Percentiles rank a stretch among this genome's conserved stretches.
Evolutionary conservation across 2,888 invertebrate species (phyloP).

Genomic region (Pandemis heparana): DNA sequence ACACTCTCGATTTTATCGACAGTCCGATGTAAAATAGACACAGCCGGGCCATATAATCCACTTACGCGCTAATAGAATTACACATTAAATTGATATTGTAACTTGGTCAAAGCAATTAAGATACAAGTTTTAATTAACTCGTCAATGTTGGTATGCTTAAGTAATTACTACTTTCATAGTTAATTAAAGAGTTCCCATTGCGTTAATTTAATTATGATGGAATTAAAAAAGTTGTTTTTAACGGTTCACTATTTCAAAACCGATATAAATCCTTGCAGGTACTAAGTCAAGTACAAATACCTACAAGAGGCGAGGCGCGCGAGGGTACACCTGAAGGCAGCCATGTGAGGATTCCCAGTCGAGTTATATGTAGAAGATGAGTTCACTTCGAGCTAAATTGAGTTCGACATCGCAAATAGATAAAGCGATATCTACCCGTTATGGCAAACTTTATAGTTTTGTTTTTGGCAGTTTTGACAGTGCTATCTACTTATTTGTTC

Average conservation of each 20-base stretch:
- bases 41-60: constrained; percentile 52
- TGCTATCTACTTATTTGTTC: constrained; percentile 84
- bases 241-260: constrained; percentile 11
- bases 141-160: constrained; percentile 59
- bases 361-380: constrained; percentile 64
- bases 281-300: not conserved
- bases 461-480: constrained; percentile 86
- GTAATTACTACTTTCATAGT: constrained; percentile 63
- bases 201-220: constrained; percentile 51
- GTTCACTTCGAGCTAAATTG: constrained; percentile 71
- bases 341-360: constrained; percentile 41
- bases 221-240: constrained; percentile 22
- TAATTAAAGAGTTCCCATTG: constrained; percentile 59
- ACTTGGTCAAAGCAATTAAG: constrained; percentile 61
- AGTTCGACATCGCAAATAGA: constrained; percentile 82
- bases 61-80: constrained; percentile 56
- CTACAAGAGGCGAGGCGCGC: not conserved
- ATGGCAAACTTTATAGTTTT: constrained; percentile 86
- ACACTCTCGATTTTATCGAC: constrained; percentile 64
- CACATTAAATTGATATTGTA: constrained; percentile 61
- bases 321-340: not conserved
- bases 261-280: not conserved
- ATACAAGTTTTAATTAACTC: constrained; percentile 64
- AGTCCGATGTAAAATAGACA: constrained; percentile 55
- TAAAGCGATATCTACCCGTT: constrained; percentile 81